Percentiles rank a stretch among this genome's conserved stretches.
phyloP scores from a whole-genome alignment of 1,140 invertebrate genomes.

The Drosophila novamexicana region DNA sequence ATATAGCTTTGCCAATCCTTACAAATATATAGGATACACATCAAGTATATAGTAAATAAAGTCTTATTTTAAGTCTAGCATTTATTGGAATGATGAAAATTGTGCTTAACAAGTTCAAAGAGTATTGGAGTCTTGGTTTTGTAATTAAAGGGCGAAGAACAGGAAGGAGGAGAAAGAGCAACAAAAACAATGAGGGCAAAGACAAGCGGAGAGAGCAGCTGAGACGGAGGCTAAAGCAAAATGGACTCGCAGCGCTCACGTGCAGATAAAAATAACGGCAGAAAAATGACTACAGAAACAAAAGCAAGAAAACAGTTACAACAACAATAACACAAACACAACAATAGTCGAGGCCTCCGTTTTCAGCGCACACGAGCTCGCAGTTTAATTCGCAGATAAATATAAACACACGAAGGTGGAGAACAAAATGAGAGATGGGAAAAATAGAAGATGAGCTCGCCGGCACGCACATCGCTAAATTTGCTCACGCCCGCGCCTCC shows the following conservation, averaged over 20 bases:
- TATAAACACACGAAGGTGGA: constrained; percentile 53
- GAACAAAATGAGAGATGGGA: constrained; percentile 16
- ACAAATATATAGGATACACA: too few relatives aligned
- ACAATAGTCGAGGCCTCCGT: constrained; percentile 43
- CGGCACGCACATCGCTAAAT: constrained; percentile 74
- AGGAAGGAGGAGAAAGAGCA: constrained; percentile 9
- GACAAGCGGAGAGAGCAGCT: constrained; percentile 23
- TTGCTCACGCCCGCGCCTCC: constrained; percentile 26
- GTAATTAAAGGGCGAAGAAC: constrained; percentile 45
- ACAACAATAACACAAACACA: constrained; percentile 25
- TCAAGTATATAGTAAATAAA: too few relatives aligned
- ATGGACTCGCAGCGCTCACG: constrained; percentile 67
- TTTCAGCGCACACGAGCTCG: constrained; percentile 61
- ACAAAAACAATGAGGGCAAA: constrained; percentile 13
- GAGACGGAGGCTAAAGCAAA: constrained; percentile 27
- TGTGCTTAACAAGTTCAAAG: constrained; percentile 7
- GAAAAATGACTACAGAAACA: constrained; percentile 63
- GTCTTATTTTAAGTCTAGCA: too few relatives aligned
- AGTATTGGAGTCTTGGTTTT: constrained; percentile 2
- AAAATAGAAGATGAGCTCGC: constrained; percentile 60
- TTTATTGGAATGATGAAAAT: too few relatives aligned
- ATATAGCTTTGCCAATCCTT: too few relatives aligned
- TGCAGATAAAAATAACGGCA: constrained; percentile 80
- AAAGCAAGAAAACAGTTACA: constrained; percentile 11
- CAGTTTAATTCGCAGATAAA: constrained; percentile 82